phyloP scores from a whole-genome alignment of 23 tunicate species.

The Styela plicata region DNA sequence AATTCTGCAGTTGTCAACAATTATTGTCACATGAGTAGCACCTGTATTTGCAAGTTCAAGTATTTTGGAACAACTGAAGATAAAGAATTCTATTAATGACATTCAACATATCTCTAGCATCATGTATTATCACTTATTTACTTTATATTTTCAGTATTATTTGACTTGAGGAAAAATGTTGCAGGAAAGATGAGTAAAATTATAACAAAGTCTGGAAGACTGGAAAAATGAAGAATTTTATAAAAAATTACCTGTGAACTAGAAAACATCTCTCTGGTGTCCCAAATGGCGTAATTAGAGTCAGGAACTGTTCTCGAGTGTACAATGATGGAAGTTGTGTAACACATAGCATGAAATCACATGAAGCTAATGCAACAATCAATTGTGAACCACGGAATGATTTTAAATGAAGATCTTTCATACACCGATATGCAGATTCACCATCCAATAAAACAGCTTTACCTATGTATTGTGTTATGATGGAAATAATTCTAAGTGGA shows the following conservation, averaged over 20 bases:
- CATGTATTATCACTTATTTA: no score
- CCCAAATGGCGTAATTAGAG: constrained; percentile 83
- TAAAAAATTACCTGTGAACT: constrained; percentile 54
- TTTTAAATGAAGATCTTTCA: constrained; percentile 57
- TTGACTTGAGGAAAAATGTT: no score
- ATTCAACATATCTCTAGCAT: no score
- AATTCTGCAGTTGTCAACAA: no score
- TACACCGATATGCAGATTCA: constrained; percentile 58
- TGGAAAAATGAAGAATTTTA: not conserved
- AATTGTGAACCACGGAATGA: constrained; percentile 53
- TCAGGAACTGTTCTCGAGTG: constrained; percentile 76
- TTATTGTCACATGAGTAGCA: no score
- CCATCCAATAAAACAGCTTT: constrained; percentile 94
- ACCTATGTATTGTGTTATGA: no score
- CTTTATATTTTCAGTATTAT: no score
- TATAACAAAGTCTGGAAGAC: not conserved
- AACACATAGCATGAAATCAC: constrained; percentile 91
- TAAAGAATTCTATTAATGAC: no score
- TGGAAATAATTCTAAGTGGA: no score
- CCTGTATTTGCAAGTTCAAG: no score
- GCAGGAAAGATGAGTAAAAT: no score
- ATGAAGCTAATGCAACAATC: constrained; percentile 73
- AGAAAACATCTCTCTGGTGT: constrained; percentile 96
- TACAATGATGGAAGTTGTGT: constrained; percentile 74
- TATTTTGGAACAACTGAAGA: no score